phyloP scores from a whole-genome alignment of 2,797 vertebrate species.

The Poecilia velifera region DNA sequence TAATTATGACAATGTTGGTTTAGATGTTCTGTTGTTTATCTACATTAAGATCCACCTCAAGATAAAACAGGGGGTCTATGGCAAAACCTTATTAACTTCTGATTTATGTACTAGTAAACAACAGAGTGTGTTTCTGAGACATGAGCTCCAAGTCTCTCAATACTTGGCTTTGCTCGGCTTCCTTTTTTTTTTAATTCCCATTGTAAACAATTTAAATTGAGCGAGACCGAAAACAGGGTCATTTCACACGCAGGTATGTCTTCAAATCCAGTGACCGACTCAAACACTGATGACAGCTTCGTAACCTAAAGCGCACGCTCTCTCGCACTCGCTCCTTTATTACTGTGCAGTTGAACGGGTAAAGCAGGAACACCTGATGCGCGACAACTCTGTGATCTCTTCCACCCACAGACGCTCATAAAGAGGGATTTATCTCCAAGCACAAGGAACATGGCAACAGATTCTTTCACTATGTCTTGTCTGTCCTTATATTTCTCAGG shows the following conservation, averaged over 20 bases:
- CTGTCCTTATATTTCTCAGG: constrained; percentile 6
- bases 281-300: constrained; percentile 60
- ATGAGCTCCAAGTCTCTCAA: constrained; percentile 41
- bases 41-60: neutral
- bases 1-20: constrained; percentile 23
- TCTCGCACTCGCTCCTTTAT: constrained; percentile 17
- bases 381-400: constrained; percentile 18
- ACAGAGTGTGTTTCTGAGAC: constrained; percentile 53
- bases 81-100: neutral
- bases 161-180: constrained; percentile 52
- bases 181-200: constrained; percentile 49
- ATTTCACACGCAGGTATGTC: constrained; percentile 55
- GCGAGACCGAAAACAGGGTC: constrained; percentile 60
- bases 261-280: constrained; percentile 67
- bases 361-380: constrained; percentile 38
- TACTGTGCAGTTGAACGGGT: constrained; percentile 20
- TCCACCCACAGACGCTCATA: constrained; percentile 3
- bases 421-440: constrained; percentile 23
- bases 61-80: neutral
- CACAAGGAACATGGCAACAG: neutral
- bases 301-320: constrained; percentile 22
- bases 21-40: constrained; percentile 9
- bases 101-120: constrained; percentile 40
- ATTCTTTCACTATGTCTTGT: neutral
- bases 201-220: constrained; percentile 57